Percentiles rank a stretch among this genome's conserved stretches.
phyloP scores from a whole-genome alignment of 1,140 invertebrate species.

The Sycobia sp. region DNA sequence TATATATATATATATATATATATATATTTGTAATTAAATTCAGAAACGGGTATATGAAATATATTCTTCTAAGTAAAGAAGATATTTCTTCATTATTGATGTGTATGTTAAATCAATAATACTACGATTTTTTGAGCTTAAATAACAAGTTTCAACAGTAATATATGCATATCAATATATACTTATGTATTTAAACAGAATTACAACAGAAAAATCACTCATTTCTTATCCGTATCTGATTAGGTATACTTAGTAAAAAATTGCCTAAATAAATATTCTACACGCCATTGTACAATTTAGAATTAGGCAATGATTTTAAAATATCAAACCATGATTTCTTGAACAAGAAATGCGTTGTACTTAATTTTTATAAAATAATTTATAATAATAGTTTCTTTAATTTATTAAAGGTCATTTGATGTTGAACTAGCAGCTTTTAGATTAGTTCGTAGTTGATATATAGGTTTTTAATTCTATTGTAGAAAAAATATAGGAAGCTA shows the following conservation, averaged over 20 bases:
- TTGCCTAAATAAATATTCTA: conserved; percentile 35
- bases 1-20: conserved; percentile 20
- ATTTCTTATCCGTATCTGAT: conserved; percentile 6
- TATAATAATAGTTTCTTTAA: no score
- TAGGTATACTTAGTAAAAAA: conserved; percentile 25
- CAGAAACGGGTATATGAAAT: conserved; percentile 11
- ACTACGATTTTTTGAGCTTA: background rate
- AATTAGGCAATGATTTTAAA: conserved; percentile 10
- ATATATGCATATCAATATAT: background rate
- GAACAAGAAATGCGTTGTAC: conserved; percentile 6
- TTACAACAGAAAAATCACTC: background rate
- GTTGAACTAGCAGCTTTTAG: background rate
- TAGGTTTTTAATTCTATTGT: no score
- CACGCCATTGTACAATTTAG: conserved; percentile 42
- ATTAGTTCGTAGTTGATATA: conserved; percentile 1
- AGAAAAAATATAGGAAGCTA: no score
- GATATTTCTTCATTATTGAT: no score
- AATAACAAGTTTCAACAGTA: background rate
- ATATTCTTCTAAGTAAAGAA: no score
- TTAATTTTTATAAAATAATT: conserved; percentile 21
- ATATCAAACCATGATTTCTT: background rate
- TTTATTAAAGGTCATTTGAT: no score
- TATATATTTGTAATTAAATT: background rate
- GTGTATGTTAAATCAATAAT: no score
- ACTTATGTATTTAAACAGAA: background rate